Evolutionary conservation across 2,888 invertebrate genomes (phyloP).

Genomic region (Watsonalla binaria): DNA sequence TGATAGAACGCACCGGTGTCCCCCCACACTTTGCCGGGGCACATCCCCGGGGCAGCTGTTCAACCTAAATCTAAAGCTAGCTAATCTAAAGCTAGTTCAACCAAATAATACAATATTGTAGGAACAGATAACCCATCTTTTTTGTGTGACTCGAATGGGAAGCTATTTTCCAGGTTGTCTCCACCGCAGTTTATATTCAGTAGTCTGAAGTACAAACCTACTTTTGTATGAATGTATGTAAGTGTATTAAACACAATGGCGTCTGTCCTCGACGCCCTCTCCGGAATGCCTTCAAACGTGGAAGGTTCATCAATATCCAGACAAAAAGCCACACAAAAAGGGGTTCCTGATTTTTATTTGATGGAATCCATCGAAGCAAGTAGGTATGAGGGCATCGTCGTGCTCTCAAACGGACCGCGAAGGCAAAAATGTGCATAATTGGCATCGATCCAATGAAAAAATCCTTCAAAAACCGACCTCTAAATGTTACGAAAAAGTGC

Average conservation of each 20-base stretch:
- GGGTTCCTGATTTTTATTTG: conserved; percentile 68
- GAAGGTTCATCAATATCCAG: conserved; percentile 65
- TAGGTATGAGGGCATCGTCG: conserved; percentile 54
- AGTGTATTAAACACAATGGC: conserved; percentile 36
- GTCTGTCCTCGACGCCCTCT: conserved; percentile 35
- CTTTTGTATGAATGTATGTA: background rate
- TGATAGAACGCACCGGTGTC: no score
- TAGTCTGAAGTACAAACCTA: background rate
- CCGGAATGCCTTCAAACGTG: conserved; percentile 64
- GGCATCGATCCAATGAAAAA: conserved; percentile 66
- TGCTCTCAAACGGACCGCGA: conserved; percentile 64
- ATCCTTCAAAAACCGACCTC: conserved; percentile 72
- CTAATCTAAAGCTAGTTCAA: no score
- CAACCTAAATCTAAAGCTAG: no score
- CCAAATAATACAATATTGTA: no score
- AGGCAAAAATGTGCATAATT: conserved; percentile 78
- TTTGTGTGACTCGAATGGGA: no score
- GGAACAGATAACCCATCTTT: no score
- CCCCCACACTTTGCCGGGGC: no score
- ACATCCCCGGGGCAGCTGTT: no score
- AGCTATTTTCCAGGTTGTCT: no score
- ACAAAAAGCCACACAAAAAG: conserved; percentile 70
- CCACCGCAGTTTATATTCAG: background rate
- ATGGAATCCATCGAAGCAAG: conserved; percentile 67
- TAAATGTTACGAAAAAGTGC: conserved; percentile 76